These are phyloP conservation scores for Cygnus olor DNA, from an alignment of 2,797 vertebrate genomes.

Conservation along the genomic window DNA sequence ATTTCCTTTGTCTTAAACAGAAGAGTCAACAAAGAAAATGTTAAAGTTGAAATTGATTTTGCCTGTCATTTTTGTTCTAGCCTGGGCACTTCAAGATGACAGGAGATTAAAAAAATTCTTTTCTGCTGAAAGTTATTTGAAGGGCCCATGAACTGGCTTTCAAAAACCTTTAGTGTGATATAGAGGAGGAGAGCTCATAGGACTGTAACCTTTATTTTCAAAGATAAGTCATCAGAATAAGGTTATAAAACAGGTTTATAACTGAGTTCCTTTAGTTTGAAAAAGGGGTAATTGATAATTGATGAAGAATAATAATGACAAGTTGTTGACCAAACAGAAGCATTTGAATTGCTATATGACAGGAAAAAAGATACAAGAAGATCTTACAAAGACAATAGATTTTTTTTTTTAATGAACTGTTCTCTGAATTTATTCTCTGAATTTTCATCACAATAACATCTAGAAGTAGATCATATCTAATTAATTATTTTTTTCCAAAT, in stretches of 20 bases:
- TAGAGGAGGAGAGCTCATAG: not conserved
- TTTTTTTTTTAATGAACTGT: accelerated
- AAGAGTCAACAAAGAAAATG: not conserved
- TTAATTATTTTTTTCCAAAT: not conserved
- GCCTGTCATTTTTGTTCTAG: not conserved
- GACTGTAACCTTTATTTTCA: not conserved
- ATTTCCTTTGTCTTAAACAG: not conserved
- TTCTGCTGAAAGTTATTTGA: not conserved
- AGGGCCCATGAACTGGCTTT: not conserved
- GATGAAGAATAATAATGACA: not conserved
- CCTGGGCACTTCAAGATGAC: not conserved
- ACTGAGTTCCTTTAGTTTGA: not conserved
- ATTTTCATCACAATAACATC: not conserved
- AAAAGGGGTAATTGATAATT: not conserved
- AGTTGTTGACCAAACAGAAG: not conserved
- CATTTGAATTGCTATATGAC: not conserved
- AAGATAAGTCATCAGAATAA: not conserved
- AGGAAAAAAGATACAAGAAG: accelerated
- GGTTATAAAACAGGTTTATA: not conserved
- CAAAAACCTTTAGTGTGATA: not conserved
- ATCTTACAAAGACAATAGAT: not conserved
- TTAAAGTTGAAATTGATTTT: not conserved
- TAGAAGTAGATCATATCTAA: not conserved
- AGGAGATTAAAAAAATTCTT: not conserved
- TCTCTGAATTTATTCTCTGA: not conserved